Evolutionary conservation across 2,113 vertebrate species (phyloP), one percentile per base, ranked within the genome.

Genomic region (Monopterus albus): DNA sequence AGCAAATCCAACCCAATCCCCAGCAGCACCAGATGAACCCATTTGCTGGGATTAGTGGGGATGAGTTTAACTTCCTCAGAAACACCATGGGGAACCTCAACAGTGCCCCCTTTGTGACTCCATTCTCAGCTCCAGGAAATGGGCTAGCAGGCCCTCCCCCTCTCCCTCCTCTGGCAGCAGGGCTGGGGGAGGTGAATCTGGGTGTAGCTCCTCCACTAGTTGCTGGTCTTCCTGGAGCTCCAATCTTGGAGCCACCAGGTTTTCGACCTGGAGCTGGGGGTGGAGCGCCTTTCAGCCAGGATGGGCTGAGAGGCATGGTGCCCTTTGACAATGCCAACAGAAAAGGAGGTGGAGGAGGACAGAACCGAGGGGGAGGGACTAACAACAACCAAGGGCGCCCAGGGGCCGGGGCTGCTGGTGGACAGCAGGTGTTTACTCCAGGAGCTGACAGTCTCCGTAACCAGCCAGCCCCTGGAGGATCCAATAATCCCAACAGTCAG

Each of bases 71-170:
- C 76, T 99, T 97, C 84, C 61, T 97, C 72, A 87, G 94, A 87
- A 95, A 92, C 87, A 94, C 87, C 15, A 83, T 96, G 84, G 96
- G 96, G 61, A 95, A 94, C 51, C 89, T 95, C 45, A 96, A 90
- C 79, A 96, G 90, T 42, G 92, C 94, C 58, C 96, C 96, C 0
- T 99, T 99, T 90, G 95, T 95, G 82, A 82, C 94, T 87, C 88
- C 93, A 75, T 99, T 98, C 73, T 85, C 95, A 1, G 94, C 94
- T 13, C 95, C 96, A 43, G 92, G 92, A 35, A 96, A 94, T 52
- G 93, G 95, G 0, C 94, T 98, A 68, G 96, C 94, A 46, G 96
- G 96, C 28, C 96, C 97, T 40, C 94, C 96, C 3, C 96, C 96
- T 29, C 68, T 94, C 7, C 97, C 97, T 28, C 95, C 95, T 40